Evolutionary conservation across 1,140 invertebrate species (phyloP).

Genomic region (Solenopsis invicta): DNA sequence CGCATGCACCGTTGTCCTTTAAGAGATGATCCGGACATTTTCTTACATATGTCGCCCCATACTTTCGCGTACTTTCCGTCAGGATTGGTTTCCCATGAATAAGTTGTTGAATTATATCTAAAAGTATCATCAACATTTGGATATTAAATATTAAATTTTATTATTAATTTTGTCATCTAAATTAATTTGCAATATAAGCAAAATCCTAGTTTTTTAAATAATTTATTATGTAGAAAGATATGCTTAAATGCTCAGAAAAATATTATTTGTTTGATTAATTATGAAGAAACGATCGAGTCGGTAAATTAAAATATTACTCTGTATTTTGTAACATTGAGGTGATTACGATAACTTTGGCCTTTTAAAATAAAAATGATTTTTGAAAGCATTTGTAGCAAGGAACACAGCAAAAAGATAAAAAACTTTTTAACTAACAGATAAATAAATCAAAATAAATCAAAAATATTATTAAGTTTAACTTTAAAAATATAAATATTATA

Average conservation of each 20-base stretch:
- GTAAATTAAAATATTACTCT: not conserved
- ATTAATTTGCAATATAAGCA: not conserved
- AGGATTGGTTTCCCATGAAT: constrained; percentile 96
- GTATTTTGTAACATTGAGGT: not conserved
- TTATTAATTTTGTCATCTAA: not conserved
- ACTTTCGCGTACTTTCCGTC: constrained; percentile 98
- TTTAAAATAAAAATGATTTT: too few relatives aligned
- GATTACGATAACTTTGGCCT: too few relatives aligned
- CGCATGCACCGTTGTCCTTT: constrained; percentile 97
- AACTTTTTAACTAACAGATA: too few relatives aligned
- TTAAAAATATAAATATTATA: too few relatives aligned
- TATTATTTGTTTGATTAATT: not conserved
- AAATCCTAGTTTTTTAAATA: not conserved
- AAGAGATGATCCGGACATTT: constrained; percentile 97
- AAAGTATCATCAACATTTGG: constrained; percentile 34
- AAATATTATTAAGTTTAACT: too few relatives aligned
- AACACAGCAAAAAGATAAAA: too few relatives aligned
- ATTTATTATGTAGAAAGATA: not conserved
- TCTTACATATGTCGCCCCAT: constrained; percentile 98
- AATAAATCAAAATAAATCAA: too few relatives aligned
- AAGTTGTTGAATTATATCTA: constrained; percentile 95
- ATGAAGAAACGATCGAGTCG: too few relatives aligned
- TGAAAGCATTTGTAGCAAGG: too few relatives aligned
- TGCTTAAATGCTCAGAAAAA: not conserved
- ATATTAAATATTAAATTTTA: not conserved